Conservation (phyloP, 2,888 invertebrate genomes). For the Rhingia campestris region DNA sequence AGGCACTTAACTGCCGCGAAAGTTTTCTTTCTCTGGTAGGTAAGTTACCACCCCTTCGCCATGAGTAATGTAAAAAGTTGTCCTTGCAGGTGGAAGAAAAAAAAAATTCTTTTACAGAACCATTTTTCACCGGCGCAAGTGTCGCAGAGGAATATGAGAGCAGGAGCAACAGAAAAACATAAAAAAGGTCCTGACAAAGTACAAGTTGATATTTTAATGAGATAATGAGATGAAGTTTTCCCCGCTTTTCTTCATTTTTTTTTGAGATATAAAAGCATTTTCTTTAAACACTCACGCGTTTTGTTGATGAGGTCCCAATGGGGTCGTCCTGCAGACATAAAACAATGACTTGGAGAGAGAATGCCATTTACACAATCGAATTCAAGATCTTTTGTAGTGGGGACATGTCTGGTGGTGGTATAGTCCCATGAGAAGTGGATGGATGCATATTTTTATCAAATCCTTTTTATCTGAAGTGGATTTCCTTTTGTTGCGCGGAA, state of each 20-base stretch:
- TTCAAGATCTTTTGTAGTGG: conserved; percentile 30
- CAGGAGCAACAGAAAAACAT: background rate
- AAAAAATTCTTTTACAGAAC: conserved; percentile 35
- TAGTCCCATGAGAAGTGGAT: conserved; percentile 37
- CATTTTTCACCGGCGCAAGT: conserved; percentile 69
- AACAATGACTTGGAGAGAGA: conserved; percentile 9
- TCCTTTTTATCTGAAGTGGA: conserved; percentile 46
- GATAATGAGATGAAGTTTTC: conserved; percentile 72
- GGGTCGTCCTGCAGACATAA: conserved; percentile 8
- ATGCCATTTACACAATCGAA: conserved; percentile 31
- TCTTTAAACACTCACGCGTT: conserved; percentile 51
- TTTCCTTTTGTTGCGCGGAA: conserved; percentile 31
- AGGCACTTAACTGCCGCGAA: conserved; percentile 74
- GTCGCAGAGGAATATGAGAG: conserved; percentile 44
- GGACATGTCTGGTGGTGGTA: conserved; percentile 10
- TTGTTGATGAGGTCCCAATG: conserved; percentile 46
- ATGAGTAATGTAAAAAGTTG: conserved; percentile 72
- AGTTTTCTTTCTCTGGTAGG: conserved; percentile 49
- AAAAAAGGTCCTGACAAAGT: conserved; percentile 49
- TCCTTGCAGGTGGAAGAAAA: conserved; percentile 70
- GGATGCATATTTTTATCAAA: conserved; percentile 57
- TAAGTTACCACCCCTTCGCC: conserved; percentile 4
- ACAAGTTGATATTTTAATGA: conserved; percentile 73
- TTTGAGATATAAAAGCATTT: conserved; percentile 33
- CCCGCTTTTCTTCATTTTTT: conserved; percentile 20